Evolutionary conservation across 2,888 invertebrate genomes (phyloP).

Genomic region (Epistrophella euchroma): DNA sequence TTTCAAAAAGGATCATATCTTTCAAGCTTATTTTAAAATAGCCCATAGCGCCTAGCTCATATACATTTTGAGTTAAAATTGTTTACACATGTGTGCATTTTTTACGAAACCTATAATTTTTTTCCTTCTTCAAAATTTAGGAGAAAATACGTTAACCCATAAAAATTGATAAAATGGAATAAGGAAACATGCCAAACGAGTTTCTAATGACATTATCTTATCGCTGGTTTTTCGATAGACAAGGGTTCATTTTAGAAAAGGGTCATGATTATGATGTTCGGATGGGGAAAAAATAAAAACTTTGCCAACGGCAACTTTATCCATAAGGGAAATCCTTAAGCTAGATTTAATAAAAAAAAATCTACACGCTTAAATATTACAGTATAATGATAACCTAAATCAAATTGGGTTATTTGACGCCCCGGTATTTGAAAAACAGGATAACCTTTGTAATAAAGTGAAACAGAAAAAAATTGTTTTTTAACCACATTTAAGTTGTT

Average conservation of each 20-base stretch:
- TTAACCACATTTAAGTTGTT: neutral
- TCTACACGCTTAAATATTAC: neutral
- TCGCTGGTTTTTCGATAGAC: neutral
- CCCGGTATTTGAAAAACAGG: neutral
- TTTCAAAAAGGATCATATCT: neutral
- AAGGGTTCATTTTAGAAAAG: slow-evolving; percentile 18
- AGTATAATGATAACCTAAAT: neutral
- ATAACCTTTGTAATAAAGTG: neutral
- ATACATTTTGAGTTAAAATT: neutral
- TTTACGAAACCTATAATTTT: neutral
- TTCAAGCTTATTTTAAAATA: neutral
- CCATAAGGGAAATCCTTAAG: neutral
- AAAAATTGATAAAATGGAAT: slow-evolving; percentile 15
- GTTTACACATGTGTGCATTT: neutral
- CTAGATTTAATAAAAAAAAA: neutral
- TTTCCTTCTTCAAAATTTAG: neutral
- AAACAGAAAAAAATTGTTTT: no score
- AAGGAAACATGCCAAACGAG: slow-evolving; percentile 38
- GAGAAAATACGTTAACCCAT: neutral
- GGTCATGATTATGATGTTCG: slow-evolving; percentile 19
- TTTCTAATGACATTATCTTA: slow-evolving; percentile 28
- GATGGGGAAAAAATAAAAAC: slow-evolving; percentile 17
- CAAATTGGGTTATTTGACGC: slow-evolving; percentile 21
- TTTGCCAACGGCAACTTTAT: neutral
- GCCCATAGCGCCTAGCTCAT: neutral